These are phyloP conservation scores for Napeogenes inachia DNA, from an alignment of 2,888 invertebrate genomes.

Conservation along the genomic window DNA sequence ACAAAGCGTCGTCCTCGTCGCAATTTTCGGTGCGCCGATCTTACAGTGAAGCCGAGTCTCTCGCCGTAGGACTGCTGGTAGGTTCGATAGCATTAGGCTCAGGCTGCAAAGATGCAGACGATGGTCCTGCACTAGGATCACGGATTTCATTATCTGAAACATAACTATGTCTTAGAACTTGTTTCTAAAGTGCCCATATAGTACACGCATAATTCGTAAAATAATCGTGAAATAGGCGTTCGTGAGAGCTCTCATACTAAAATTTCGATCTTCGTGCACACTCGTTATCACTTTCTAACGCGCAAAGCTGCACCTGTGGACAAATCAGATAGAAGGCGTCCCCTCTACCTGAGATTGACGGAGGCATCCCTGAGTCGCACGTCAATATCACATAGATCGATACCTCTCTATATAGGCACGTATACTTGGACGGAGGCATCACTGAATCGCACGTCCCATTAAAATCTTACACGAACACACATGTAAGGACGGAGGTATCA, in stretches of 20 bases:
- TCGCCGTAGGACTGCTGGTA: not conserved
- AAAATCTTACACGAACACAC: not conserved
- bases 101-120: not conserved
- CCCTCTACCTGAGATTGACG: not conserved
- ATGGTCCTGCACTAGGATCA: not conserved
- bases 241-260: not conserved
- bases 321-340: conserved; percentile 4
- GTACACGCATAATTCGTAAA: not conserved
- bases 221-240: not conserved
- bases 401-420: not conserved
- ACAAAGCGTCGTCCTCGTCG: conserved; percentile 13
- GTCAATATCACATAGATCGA: not conserved
- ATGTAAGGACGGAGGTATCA: not conserved
- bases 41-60: not conserved
- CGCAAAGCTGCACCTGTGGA: conserved; percentile 1
- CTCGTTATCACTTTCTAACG: not conserved
- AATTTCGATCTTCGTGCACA: not conserved
- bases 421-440: conserved; percentile 5
- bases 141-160: not conserved
- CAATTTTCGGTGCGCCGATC: not conserved
- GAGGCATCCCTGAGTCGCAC: not conserved
- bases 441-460: not conserved
- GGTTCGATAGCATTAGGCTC: not conserved
- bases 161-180: not conserved
- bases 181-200: too few relatives aligned